phyloP scores from a whole-genome alignment of 2,888 invertebrate species.

The Spilosoma lubricipeda region DNA sequence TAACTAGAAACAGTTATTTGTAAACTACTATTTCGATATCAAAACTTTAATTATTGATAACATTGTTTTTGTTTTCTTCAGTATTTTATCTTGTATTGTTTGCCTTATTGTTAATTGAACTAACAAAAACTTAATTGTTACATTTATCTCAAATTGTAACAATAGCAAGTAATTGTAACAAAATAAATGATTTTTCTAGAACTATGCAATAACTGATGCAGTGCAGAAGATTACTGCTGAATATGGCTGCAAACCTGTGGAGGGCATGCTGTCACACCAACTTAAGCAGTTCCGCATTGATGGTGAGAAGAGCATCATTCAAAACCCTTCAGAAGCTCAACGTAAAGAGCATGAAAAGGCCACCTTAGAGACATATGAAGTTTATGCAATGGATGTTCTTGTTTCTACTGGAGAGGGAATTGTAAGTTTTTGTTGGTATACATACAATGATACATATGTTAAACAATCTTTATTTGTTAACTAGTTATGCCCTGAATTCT shows the following conservation, averaged over 20 bases:
- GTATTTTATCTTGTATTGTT: background rate
- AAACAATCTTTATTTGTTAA: background rate
- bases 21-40: background rate
- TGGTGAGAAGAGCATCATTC: slow-evolving; percentile 93
- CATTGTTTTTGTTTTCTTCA: background rate
- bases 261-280: slow-evolving; percentile 98
- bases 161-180: background rate
- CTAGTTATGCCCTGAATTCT: slow-evolving; percentile 65
- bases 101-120: background rate
- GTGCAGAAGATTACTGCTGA: slow-evolving; percentile 97
- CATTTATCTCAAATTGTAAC: background rate
- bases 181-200: slow-evolving; percentile 84
- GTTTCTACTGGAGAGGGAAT: slow-evolving; percentile 98
- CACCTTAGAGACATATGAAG: slow-evolving; percentile 98
- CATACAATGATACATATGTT: background rate
- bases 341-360: slow-evolving; percentile 99
- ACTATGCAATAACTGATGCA: slow-evolving; percentile 95
- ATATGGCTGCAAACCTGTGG: slow-evolving; percentile 98
- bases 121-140: no score
- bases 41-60: background rate
- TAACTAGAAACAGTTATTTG: no score
- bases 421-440: slow-evolving; percentile 79
- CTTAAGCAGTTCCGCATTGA: slow-evolving; percentile 98
- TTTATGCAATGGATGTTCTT: slow-evolving; percentile 99
- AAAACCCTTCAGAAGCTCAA: slow-evolving; percentile 98